These are phyloP conservation scores for Caenorhabditis auriculariae DNA, from an alignment of 2,888 invertebrate genomes.

Conservation along the genomic window DNA sequence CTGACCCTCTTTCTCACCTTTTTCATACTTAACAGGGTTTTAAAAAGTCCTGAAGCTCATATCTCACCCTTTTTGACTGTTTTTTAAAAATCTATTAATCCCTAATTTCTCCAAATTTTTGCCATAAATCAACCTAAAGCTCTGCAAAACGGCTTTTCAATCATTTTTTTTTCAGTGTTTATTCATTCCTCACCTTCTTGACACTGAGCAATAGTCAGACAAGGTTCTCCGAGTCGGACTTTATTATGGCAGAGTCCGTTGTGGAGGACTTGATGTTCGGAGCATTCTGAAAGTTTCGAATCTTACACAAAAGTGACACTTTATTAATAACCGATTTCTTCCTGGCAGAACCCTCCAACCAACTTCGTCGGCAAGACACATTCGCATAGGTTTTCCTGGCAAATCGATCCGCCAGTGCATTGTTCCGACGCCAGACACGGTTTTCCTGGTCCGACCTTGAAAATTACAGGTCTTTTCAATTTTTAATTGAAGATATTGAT, in stretches of 20 bases:
- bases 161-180: not conserved
- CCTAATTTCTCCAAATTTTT: too few species aligned
- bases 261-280: constrained; percentile 24
- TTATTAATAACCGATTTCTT: constrained; percentile 24
- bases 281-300: constrained; percentile 23
- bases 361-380: constrained; percentile 36
- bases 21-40: too few species aligned
- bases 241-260: constrained; percentile 35
- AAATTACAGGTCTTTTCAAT: too few species aligned
- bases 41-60: too few species aligned
- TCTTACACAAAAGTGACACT: not conserved
- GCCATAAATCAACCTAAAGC: too few species aligned
- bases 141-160: too few species aligned
- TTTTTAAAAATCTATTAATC: too few species aligned
- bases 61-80: too few species aligned
- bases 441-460: constrained; percentile 33
- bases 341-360: constrained; percentile 41
- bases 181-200: constrained; percentile 15
- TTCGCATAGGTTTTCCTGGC: constrained; percentile 32
- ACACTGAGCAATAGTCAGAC: constrained; percentile 31
- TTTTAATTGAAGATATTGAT: too few species aligned
- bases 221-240: constrained; percentile 29
- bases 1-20: too few species aligned
- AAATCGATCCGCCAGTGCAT: constrained; percentile 44
- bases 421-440: constrained; percentile 36